phyloP scores from a whole-genome alignment of 2,797 vertebrate species.

The Echiichthys vipera region DNA sequence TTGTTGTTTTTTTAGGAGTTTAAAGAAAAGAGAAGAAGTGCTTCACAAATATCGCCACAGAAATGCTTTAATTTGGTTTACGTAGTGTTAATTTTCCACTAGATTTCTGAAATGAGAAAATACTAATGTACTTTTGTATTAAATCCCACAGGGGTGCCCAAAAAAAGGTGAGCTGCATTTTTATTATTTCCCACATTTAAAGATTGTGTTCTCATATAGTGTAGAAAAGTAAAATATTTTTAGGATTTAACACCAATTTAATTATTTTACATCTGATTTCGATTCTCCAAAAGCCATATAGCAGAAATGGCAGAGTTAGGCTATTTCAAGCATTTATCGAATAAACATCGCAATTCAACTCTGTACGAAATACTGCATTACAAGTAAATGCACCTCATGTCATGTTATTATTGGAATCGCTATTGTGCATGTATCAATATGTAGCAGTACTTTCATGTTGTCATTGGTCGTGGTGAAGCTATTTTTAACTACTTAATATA shows the following conservation, averaged over 20 bases:
- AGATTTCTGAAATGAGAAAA: too few species aligned
- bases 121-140: too few species aligned
- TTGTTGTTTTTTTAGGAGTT: conserved; percentile 13
- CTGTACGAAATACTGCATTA: background rate
- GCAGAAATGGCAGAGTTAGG: too few species aligned
- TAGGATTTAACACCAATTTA: background rate
- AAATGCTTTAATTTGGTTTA: too few species aligned
- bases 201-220: background rate
- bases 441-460: background rate
- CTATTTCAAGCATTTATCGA: too few species aligned
- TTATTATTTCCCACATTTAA: background rate
- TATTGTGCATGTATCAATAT: background rate
- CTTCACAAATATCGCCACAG: background rate
- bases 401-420: background rate
- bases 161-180: too few species aligned
- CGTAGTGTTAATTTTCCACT: too few species aligned
- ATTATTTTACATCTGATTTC: background rate
- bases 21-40: background rate
- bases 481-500: background rate
- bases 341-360: too few species aligned
- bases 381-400: background rate
- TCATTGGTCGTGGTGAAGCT: background rate
- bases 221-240: background rate
- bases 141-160: too few species aligned
- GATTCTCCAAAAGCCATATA: background rate